Conservation (phyloP, 2,888 invertebrate genomes). For the Leptinotarsa juncta region DNA sequence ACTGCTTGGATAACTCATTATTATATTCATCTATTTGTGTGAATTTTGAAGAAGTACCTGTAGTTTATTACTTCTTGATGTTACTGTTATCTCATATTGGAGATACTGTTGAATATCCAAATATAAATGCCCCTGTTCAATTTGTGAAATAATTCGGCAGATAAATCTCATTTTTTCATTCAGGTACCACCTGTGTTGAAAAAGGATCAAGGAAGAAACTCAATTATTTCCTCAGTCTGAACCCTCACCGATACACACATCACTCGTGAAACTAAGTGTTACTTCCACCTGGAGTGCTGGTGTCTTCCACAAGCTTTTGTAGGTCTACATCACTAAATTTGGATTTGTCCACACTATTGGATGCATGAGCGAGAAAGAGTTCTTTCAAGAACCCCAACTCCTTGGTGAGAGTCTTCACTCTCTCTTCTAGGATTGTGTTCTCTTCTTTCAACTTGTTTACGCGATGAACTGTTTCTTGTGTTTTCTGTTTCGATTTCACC, state of each 20-base stretch:
- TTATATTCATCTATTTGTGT: too few relatives aligned
- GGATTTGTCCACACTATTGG: slow-evolving; percentile 68
- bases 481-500: slow-evolving; percentile 81
- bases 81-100: too few relatives aligned
- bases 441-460: slow-evolving; percentile 82
- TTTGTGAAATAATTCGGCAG: not conserved
- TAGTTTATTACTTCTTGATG: too few relatives aligned
- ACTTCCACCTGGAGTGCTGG: slow-evolving; percentile 50
- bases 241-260: not conserved
- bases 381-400: slow-evolving; percentile 85
- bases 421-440: slow-evolving; percentile 83
- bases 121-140: not conserved
- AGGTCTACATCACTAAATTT: slow-evolving; percentile 72
- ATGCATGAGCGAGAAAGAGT: slow-evolving; percentile 83
- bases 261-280: slow-evolving; percentile 13
- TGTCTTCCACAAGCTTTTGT: slow-evolving; percentile 70
- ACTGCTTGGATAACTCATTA: too few relatives aligned
- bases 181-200: not conserved
- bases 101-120: not conserved
- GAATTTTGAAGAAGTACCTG: too few relatives aligned
- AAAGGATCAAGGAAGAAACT: not conserved
- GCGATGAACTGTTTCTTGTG: slow-evolving; percentile 80
- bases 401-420: slow-evolving; percentile 83
- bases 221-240: not conserved
- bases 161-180: slow-evolving; percentile 4